Percentiles rank a stretch among this genome's conserved stretches.
These are phyloP conservation scores for Syngnathus typhle DNA, from an alignment of 2,113 vertebrate species.

Conservation along the genomic window DNA sequence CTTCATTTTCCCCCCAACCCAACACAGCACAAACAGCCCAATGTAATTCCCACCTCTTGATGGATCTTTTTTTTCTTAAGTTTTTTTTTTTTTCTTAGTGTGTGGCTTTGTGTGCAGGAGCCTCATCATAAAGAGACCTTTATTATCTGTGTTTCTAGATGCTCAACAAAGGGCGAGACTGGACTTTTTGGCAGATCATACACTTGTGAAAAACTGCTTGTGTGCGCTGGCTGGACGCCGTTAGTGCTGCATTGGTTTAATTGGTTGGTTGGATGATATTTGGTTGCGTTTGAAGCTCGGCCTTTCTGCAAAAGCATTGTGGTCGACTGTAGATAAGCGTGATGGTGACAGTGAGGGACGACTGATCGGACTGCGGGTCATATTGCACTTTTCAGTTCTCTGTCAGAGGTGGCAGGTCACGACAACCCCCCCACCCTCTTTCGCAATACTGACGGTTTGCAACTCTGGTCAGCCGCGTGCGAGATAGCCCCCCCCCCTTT, in stretches of 20 bases:
- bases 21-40: conserved; percentile 63
- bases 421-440: conserved; percentile 49
- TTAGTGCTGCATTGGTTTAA: conserved; percentile 32
- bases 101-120: conserved; percentile 59
- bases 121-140: conserved; percentile 75
- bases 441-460: conserved; percentile 57
- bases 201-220: conserved; percentile 63
- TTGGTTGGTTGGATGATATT: background rate
- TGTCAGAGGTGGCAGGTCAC: conserved; percentile 64
- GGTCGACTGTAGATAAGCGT: background rate
- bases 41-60: conserved; percentile 75
- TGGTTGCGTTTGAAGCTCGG: background rate
- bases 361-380: conserved; percentile 61
- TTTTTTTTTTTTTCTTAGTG: conserved; percentile 42
- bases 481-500: conserved; percentile 38
- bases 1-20: conserved; percentile 68
- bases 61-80: conserved; percentile 75
- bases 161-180: conserved; percentile 66
- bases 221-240: conserved; percentile 24
- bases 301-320: background rate
- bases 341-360: conserved; percentile 47
- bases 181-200: conserved; percentile 65
- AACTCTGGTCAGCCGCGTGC: conserved; percentile 41
- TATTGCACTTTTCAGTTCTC: conserved; percentile 58
- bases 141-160: conserved; percentile 64